Conservation (phyloP, 2,888 invertebrate species). For the Acrobasis consociella region DNA sequence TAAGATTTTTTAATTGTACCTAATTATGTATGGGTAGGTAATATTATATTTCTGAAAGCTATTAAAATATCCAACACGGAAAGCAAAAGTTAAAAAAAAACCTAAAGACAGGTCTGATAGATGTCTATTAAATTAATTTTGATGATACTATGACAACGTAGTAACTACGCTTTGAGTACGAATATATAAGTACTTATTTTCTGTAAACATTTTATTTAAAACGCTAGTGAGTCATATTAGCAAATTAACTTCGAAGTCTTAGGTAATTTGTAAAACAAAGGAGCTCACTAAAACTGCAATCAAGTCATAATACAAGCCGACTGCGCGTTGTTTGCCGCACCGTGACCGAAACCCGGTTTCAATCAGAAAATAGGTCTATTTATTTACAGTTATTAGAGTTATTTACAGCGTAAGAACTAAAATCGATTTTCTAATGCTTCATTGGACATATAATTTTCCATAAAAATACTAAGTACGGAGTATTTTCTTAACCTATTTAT, state of each 20-base stretch:
- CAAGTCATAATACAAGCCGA: background rate
- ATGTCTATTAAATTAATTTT: too few relatives aligned
- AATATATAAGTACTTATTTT: background rate
- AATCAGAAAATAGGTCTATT: background rate
- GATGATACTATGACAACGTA: too few relatives aligned
- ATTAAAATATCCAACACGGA: too few relatives aligned
- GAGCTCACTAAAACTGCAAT: background rate
- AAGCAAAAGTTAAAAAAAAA: too few relatives aligned
- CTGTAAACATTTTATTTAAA: background rate
- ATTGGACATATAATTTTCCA: background rate
- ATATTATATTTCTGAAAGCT: too few relatives aligned
- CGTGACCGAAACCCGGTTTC: background rate
- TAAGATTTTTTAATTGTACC: too few relatives aligned
- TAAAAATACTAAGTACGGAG: too few relatives aligned
- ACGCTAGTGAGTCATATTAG: background rate
- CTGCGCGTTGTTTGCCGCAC: background rate
- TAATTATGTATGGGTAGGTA: too few relatives aligned
- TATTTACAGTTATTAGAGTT: background rate
- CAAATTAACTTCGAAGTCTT: background rate
- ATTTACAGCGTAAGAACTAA: background rate
- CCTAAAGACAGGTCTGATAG: too few relatives aligned
- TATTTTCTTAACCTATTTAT: too few relatives aligned
- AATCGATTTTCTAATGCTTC: background rate
- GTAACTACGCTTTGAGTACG: background rate
- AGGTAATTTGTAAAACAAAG: conserved; percentile 2